Conservation (phyloP, 2,113 vertebrate species). For the Notiomystis cincta region DNA sequence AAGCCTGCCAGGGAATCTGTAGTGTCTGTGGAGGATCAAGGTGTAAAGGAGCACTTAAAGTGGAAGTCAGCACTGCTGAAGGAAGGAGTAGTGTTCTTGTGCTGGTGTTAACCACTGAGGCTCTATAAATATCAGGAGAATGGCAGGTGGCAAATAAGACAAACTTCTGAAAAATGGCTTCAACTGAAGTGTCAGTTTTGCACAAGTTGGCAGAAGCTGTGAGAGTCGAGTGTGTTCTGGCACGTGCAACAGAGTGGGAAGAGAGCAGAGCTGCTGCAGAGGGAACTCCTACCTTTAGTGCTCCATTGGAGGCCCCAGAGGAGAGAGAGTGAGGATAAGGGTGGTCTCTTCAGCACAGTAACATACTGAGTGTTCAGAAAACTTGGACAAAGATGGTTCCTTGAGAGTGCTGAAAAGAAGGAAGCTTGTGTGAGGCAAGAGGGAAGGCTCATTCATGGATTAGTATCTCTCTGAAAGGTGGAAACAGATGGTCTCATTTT, state of each 20-base stretch:
- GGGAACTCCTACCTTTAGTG: neutral
- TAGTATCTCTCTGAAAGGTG: neutral
- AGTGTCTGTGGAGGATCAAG: neutral
- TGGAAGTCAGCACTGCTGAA: neutral
- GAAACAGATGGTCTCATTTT: neutral
- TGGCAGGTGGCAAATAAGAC: neutral
- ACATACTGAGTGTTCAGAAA: neutral
- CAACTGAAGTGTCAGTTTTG: neutral
- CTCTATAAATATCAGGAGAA: neutral
- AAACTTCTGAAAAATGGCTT: neutral
- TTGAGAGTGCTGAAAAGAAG: neutral
- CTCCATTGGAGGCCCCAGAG: neutral
- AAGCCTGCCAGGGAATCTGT: neutral
- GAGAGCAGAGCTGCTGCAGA: neutral
- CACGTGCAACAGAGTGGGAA: rapidly evolving
- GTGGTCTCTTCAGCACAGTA: neutral
- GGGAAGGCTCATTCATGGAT: neutral
- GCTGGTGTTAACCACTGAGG: neutral
- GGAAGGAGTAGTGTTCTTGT: neutral
- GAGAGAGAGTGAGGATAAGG: neutral
- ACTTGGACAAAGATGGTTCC: neutral
- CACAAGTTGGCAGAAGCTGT: neutral
- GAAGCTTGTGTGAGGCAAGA: neutral
- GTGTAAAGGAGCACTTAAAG: neutral
- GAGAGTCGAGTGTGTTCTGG: neutral